Evolutionary conservation across 2,113 vertebrate genomes (phyloP).

Genomic region (Acinonyx jubatus): DNA sequence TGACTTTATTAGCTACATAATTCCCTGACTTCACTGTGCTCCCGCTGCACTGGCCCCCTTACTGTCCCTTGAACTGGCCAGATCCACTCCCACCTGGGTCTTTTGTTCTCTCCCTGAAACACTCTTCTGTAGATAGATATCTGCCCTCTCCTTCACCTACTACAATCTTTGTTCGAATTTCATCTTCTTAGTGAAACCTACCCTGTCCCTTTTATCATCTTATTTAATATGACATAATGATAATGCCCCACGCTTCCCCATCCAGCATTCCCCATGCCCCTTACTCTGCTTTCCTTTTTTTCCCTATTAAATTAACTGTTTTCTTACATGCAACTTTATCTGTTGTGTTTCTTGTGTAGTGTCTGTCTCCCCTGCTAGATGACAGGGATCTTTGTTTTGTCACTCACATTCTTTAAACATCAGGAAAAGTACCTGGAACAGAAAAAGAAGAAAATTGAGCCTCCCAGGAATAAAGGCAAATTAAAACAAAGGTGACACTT

Average conservation of each 20-base stretch:
- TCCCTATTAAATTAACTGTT: neutral
- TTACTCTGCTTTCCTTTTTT: neutral
- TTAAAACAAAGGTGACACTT: neutral
- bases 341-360: neutral
- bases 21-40: neutral
- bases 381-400: neutral
- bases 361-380: neutral
- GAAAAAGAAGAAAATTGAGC: slow-evolving; percentile 19
- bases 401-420: neutral
- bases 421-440: neutral
- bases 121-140: neutral
- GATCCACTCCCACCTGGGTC: too few relatives aligned
- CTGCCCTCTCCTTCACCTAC: neutral
- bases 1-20: neutral
- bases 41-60: neutral
- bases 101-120: neutral
- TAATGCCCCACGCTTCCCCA: neutral
- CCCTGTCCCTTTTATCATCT: neutral
- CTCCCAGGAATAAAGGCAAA: neutral
- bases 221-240: neutral
- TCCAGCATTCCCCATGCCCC: neutral
- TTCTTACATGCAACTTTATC: neutral
- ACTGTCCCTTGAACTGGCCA: neutral
- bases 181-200: neutral
- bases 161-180: neutral